Evolutionary conservation across 2,888 invertebrate genomes (phyloP).

Genomic region (Eremobia ochroleuca): DNA sequence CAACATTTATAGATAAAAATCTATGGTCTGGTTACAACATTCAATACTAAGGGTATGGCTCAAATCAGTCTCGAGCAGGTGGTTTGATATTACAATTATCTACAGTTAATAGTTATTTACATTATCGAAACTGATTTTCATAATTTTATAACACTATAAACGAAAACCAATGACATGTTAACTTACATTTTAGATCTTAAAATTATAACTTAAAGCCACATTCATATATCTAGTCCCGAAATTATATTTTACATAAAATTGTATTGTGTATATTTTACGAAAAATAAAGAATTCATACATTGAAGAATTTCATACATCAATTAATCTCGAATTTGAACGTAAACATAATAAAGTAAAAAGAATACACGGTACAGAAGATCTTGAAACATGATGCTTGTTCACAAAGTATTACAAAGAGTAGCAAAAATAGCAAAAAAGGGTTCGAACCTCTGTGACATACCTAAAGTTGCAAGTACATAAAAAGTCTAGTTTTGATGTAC

Average conservation of each 20-base stretch:
- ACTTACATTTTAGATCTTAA: conserved; percentile 65
- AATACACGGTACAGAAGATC: conserved; percentile 23
- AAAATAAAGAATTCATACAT: conserved; percentile 44
- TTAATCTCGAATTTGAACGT: conserved; percentile 45
- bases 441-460: too few species aligned
- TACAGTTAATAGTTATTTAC: conserved; percentile 79
- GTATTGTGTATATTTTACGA: conserved; percentile 40
- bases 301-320: conserved; percentile 30
- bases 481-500: too few species aligned
- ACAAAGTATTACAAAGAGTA: conserved; percentile 33
- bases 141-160: conserved; percentile 66
- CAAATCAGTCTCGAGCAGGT: conserved; percentile 86
- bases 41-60: conserved; percentile 83
- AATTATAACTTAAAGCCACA: conserved; percentile 77
- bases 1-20: conserved; percentile 62
- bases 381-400: conserved; percentile 34
- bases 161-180: conserved; percentile 59
- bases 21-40: conserved; percentile 60
- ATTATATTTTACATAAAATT: conserved; percentile 54
- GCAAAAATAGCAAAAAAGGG: conserved; percentile 2
- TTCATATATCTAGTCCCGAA: conserved; percentile 52
- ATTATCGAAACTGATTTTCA: conserved; percentile 79
- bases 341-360: conserved; percentile 28
- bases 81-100: conserved; percentile 72
- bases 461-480: too few species aligned